These are phyloP conservation scores for Chaetura pelagica DNA, from an alignment of 2,113 vertebrate genomes.

Conservation along the genomic window DNA sequence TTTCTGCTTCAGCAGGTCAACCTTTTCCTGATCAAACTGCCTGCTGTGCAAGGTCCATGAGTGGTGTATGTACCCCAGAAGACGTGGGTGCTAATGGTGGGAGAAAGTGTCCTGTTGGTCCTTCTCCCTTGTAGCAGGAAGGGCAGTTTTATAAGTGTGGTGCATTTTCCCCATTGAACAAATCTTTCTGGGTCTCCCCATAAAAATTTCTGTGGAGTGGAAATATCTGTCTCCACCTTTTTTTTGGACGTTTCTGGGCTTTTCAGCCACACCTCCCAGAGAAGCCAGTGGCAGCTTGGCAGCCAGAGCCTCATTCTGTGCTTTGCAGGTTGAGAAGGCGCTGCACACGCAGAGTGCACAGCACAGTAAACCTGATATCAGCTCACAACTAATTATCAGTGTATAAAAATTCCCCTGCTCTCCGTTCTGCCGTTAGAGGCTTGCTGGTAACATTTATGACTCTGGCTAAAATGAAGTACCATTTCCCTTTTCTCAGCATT, in stretches of 20 bases:
- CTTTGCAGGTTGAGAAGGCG: not conserved
- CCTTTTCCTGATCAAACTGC: not conserved
- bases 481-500: conserved; percentile 73
- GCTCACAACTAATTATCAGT: conserved; percentile 63
- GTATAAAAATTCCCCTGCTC: conserved; percentile 65
- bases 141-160: not conserved
- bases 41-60: not conserved
- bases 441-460: conserved; percentile 61
- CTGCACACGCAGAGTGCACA: not conserved
- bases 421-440: conserved; percentile 55
- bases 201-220: not conserved
- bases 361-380: conserved; percentile 62
- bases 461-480: conserved; percentile 68
- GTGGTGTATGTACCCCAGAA: not conserved
- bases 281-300: not conserved
- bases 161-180: not conserved
- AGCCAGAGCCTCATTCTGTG: accelerated
- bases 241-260: not conserved
- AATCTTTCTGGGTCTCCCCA: not conserved
- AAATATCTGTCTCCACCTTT: not conserved
- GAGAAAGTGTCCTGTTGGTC: not conserved
- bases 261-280: not conserved
- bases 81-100: not conserved
- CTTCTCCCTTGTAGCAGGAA: not conserved
- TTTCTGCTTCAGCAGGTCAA: not conserved